These are phyloP conservation scores for Scaptomyza reducta DNA, from an alignment of 2,888 invertebrate species.

Conservation along the genomic window DNA sequence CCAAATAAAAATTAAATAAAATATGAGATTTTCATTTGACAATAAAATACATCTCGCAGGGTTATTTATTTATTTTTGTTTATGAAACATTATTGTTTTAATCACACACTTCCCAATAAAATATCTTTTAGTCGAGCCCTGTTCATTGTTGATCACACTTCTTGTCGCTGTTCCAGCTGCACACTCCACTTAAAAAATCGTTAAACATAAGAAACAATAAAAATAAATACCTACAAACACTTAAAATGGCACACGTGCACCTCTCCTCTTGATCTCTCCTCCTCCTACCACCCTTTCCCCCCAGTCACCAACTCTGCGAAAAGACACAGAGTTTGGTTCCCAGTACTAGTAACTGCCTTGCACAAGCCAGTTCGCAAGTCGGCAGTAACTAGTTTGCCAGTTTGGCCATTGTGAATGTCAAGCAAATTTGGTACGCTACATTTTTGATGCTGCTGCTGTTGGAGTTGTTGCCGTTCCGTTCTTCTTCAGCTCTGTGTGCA, in stretches of 20 bases:
- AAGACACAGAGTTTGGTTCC: constrained; percentile 15
- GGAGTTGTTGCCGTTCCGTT: not conserved
- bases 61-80: not conserved
- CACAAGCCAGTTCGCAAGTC: constrained; percentile 40
- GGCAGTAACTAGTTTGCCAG: constrained; percentile 53
- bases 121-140: no score
- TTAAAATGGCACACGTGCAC: constrained; percentile 73
- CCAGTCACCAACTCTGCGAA: not conserved
- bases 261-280: constrained; percentile 1
- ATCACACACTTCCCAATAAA: not conserved
- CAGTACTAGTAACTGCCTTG: constrained; percentile 28
- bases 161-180: constrained; percentile 46
- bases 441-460: constrained; percentile 39
- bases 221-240: constrained; percentile 79
- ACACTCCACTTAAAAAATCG: constrained; percentile 76
- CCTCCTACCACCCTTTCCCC: constrained; percentile 1
- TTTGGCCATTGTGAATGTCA: constrained; percentile 77
- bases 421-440: constrained; percentile 72
- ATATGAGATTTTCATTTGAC: no score
- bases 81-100: not conserved
- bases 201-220: constrained; percentile 78
- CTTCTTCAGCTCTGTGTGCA: constrained; percentile 17
- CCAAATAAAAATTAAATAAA: no score
- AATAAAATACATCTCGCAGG: no score
- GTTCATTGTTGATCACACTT: not conserved